phyloP scores from a whole-genome alignment of 2,888 invertebrate species.

The Eledona agricola region DNA sequence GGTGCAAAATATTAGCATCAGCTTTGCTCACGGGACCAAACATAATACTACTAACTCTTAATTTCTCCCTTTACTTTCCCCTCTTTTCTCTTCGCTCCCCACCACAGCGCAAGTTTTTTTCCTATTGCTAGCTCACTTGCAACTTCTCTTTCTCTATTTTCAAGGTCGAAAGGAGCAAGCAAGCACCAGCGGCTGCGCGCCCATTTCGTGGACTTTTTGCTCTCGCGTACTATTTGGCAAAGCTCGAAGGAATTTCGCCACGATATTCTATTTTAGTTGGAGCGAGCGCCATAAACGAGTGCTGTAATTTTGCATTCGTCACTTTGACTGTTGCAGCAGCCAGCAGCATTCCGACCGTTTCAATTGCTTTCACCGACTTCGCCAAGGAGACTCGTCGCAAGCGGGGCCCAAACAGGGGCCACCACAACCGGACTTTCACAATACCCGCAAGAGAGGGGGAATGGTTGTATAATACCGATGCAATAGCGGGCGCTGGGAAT shows the following conservation, averaged over 20 bases:
- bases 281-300: conserved; percentile 38
- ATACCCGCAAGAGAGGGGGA: conserved; percentile 58
- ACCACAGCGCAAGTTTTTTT: conserved; percentile 57
- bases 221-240: conserved; percentile 46
- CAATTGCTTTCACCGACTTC: conserved; percentile 61
- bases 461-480: conserved; percentile 62
- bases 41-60: conserved; percentile 61
- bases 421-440: conserved; percentile 62
- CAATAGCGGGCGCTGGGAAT: conserved; percentile 56
- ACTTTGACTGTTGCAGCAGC: conserved; percentile 47
- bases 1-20: conserved; percentile 55
- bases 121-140: conserved; percentile 60
- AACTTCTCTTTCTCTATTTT: conserved; percentile 61
- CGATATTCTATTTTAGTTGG: conserved; percentile 55
- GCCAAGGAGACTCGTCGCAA: conserved; percentile 61
- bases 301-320: conserved; percentile 52
- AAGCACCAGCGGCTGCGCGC: conserved; percentile 52
- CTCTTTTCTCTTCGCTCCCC: conserved; percentile 59
- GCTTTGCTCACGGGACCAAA: conserved; percentile 58
- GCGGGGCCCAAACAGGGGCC: conserved; percentile 60
- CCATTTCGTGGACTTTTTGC: conserved; percentile 41
- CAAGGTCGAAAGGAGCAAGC: conserved; percentile 60
- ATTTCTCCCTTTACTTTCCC: conserved; percentile 65
- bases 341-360: conserved; percentile 52
- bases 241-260: conserved; percentile 49